Conservation (phyloP, 2,797 vertebrate species). For the Synanceia verrucosa region DNA sequence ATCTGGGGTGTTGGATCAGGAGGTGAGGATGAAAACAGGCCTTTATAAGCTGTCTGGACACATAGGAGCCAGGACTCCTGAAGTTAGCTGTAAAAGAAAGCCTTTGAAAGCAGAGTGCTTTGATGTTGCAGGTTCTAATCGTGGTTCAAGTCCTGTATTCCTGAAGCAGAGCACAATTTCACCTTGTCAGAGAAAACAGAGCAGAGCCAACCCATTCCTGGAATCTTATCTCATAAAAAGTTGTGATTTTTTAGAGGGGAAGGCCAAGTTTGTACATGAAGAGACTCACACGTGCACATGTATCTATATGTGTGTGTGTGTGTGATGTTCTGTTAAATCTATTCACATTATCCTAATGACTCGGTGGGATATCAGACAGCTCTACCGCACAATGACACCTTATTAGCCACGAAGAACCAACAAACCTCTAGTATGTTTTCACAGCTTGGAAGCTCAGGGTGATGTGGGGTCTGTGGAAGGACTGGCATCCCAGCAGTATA, state of each 20-base stretch:
- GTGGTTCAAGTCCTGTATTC: slow-evolving; percentile 75
- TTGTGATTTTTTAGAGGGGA: slow-evolving; percentile 8
- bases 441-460: slow-evolving; percentile 91
- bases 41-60: slow-evolving; percentile 89
- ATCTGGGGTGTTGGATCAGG: slow-evolving; percentile 85
- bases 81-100: slow-evolving; percentile 86
- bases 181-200: slow-evolving; percentile 41
- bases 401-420: slow-evolving; percentile 91
- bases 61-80: slow-evolving; percentile 82
- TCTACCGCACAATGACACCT: slow-evolving; percentile 85
- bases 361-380: slow-evolving; percentile 86
- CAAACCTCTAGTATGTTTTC: slow-evolving; percentile 92
- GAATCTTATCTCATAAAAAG: slow-evolving; percentile 33
- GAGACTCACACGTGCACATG: background rate
- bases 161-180: slow-evolving; percentile 59
- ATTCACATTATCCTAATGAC: slow-evolving; percentile 79
- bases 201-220: slow-evolving; percentile 2
- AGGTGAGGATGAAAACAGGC: slow-evolving; percentile 89
- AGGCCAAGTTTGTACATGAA: slow-evolving; percentile 4
- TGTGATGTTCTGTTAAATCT: slow-evolving; percentile 52
- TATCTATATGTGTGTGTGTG: background rate
- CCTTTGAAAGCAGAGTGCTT: slow-evolving; percentile 84
- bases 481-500: slow-evolving; percentile 87
- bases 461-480: slow-evolving; percentile 82
- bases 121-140: slow-evolving; percentile 84